A percentile compares a stretch with the other conserved stretches of the same genome.
Evolutionary conservation across 2,113 vertebrate species (phyloP).

Genomic region (Rhinolophus ferrumequinum): DNA sequence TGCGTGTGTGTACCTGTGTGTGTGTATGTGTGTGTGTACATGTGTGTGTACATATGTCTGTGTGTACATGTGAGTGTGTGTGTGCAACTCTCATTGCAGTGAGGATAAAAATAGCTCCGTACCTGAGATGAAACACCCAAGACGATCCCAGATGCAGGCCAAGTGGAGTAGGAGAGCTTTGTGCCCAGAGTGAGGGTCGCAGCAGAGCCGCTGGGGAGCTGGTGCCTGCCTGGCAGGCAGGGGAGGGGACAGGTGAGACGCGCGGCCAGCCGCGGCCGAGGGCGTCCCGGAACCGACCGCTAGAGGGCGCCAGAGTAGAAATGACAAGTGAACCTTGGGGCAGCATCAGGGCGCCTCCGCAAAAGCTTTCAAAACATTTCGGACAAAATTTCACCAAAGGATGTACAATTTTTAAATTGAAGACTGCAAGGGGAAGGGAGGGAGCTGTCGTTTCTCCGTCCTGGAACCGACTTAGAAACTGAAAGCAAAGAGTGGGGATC

Average conservation of each 20-base stretch:
- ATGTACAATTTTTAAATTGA: background rate
- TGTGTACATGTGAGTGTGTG: background rate
- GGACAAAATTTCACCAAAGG: background rate
- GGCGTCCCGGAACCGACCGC: background rate
- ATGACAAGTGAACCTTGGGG: background rate
- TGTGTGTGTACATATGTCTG: no score
- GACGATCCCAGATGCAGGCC: background rate
- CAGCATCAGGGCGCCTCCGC: fast-evolving
- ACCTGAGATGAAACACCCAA: background rate
- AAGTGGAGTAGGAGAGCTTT: background rate
- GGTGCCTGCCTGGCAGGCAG: no score
- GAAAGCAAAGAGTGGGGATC: background rate
- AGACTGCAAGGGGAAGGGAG: background rate
- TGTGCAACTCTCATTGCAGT: no score
- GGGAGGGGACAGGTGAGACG: no score
- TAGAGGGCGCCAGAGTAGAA: slow-evolving; percentile 39
- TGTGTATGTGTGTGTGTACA: background rate
- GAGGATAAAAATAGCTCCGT: background rate
- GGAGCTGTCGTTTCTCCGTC: background rate
- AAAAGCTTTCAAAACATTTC: background rate
- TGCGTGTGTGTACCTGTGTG: fast-evolving
- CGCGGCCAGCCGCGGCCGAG: no score
- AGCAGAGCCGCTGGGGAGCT: background rate
- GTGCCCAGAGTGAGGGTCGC: background rate
- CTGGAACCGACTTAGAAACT: background rate